These are phyloP conservation scores for Cinara cedri DNA, from an alignment of 2,888 invertebrate species.

Conservation along the genomic window DNA sequence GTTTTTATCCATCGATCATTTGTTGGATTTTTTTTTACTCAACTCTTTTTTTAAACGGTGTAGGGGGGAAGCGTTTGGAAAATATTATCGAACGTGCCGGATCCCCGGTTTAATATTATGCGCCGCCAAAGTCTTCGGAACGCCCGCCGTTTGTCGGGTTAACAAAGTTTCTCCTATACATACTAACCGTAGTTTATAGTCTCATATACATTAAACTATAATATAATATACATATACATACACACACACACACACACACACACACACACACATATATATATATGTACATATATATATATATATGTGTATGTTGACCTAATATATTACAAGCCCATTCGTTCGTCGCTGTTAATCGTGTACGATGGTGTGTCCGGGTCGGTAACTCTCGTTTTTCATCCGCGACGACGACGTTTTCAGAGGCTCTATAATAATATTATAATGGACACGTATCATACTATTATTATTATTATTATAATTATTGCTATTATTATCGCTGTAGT, in stretches of 20 bases:
- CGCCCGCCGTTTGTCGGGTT: constrained; percentile 27
- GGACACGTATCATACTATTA: no score
- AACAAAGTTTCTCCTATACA: constrained; percentile 22
- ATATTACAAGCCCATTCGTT: constrained; percentile 10
- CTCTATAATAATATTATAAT: no score
- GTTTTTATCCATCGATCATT: no score
- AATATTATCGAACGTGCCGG: neutral
- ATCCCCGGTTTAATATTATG: neutral
- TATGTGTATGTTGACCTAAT: constrained; percentile 4
- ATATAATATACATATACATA: neutral
- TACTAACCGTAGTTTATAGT: constrained; percentile 31
- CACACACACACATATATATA: no score
- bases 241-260: neutral
- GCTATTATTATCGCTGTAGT: no score
- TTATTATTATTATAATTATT: no score
- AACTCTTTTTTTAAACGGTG: no score
- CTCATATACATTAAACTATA: constrained; percentile 22
- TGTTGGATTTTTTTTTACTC: no score
- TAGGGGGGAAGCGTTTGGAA: neutral
- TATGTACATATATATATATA: neutral
- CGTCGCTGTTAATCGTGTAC: constrained; percentile 14
- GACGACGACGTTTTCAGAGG: neutral
- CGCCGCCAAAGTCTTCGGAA: neutral
- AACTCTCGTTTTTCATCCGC: neutral
- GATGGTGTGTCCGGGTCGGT: neutral